Conservation (phyloP, 2,113 vertebrate genomes). For the Apteryx owenii region DNA sequence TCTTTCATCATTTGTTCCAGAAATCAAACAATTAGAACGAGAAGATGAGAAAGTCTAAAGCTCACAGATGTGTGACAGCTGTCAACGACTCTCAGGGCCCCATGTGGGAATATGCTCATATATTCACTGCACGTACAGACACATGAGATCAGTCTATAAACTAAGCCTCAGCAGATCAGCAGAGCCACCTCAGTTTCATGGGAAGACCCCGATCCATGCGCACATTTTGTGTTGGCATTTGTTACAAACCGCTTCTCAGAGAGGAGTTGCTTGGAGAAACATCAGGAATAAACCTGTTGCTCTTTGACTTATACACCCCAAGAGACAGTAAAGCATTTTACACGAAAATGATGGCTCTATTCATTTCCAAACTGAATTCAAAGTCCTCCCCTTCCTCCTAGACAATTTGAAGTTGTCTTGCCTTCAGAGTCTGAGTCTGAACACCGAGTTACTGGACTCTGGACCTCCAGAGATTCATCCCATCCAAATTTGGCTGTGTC, state of each 20-base stretch:
- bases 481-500: not conserved
- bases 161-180: not conserved
- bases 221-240: fast-evolving
- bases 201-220: not conserved
- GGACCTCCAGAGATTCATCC: not conserved
- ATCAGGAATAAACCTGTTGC: not conserved
- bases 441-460: not conserved
- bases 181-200: not conserved
- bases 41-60: not conserved
- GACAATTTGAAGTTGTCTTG: not conserved
- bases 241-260: not conserved
- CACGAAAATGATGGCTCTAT: not conserved
- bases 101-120: not conserved
- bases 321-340: not conserved
- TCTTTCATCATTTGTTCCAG: not conserved
- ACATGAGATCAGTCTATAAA: not conserved
- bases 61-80: not conserved
- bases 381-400: not conserved
- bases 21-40: not conserved
- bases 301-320: not conserved
- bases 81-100: not conserved
- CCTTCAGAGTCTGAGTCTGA: not conserved
- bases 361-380: not conserved
- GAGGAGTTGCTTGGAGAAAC: not conserved
- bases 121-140: not conserved